Conservation (phyloP, 2,797 vertebrate genomes). For the Muscicapa comitata region DNA sequence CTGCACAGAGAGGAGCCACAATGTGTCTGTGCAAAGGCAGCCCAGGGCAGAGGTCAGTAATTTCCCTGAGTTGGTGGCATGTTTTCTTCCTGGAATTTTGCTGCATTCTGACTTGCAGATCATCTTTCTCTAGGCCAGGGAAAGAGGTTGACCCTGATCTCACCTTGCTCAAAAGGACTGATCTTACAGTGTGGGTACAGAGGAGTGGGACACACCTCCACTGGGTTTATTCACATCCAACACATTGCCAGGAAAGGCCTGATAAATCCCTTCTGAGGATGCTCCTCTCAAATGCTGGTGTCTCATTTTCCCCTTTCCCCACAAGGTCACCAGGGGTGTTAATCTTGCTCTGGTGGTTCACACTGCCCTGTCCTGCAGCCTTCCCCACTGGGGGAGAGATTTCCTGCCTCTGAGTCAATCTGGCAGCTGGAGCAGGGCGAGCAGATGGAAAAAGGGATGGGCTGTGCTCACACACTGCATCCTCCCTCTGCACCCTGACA, state of each 20-base stretch:
- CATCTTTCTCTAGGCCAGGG: background rate
- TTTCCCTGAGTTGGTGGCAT: background rate
- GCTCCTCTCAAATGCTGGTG: background rate
- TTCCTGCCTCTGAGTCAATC: constrained; percentile 33
- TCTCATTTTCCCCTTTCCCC: background rate
- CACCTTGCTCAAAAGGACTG: background rate
- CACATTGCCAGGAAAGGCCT: background rate
- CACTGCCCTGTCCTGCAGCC: background rate
- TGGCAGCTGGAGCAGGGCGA: accelerated
- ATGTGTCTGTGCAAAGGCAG: background rate
- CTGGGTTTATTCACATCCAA: background rate
- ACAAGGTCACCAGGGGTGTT: background rate
- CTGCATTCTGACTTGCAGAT: background rate
- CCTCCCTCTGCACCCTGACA: background rate
- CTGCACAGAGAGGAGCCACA: background rate
- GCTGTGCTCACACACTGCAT: accelerated
- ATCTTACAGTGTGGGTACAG: background rate
- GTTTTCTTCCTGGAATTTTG: constrained; percentile 1
- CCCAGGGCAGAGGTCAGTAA: background rate
- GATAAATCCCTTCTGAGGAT: background rate
- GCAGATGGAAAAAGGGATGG: background rate
- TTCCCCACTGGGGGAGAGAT: background rate
- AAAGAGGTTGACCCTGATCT: background rate
- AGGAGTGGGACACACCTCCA: background rate
- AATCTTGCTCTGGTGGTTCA: background rate